Conservation (phyloP, 2,113 vertebrate genomes). For the Hydrochoerus hydrochaeris region DNA sequence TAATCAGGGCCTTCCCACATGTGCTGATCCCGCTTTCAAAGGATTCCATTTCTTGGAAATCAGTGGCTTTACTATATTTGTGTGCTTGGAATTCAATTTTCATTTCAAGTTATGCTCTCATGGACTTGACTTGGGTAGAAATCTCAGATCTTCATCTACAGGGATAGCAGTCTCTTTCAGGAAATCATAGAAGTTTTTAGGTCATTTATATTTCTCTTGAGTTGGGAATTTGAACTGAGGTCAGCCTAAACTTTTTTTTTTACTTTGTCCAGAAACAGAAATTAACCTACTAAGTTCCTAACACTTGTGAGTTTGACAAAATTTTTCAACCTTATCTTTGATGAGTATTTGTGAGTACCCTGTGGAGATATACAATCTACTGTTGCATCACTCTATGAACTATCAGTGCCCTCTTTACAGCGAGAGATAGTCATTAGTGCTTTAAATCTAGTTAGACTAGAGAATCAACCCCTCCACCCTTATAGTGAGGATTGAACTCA, state of each 20-base stretch:
- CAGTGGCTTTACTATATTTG: neutral
- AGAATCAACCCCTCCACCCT: neutral
- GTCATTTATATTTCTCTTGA: neutral
- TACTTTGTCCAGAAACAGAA: neutral
- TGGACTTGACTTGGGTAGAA: neutral
- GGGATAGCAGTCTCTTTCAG: neutral
- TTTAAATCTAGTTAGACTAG: neutral
- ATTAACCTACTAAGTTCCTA: neutral
- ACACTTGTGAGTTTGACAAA: neutral
- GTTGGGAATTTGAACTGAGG: neutral
- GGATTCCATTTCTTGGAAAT: neutral
- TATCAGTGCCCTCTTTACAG: neutral
- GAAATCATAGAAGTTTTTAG: neutral
- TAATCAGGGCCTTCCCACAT: neutral
- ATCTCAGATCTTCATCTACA: neutral
- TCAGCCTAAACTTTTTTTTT: neutral
- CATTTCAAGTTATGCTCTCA: neutral
- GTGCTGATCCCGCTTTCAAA: neutral
- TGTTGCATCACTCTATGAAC: neutral
- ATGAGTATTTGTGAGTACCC: neutral
- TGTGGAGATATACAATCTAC: neutral
- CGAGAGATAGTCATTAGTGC: neutral
- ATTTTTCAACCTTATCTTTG: neutral
- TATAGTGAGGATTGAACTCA: neutral
- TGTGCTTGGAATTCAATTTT: neutral